Evolutionary conservation across 2,113 vertebrate genomes (phyloP).

Genomic region (Alaudala cheleensis): DNA sequence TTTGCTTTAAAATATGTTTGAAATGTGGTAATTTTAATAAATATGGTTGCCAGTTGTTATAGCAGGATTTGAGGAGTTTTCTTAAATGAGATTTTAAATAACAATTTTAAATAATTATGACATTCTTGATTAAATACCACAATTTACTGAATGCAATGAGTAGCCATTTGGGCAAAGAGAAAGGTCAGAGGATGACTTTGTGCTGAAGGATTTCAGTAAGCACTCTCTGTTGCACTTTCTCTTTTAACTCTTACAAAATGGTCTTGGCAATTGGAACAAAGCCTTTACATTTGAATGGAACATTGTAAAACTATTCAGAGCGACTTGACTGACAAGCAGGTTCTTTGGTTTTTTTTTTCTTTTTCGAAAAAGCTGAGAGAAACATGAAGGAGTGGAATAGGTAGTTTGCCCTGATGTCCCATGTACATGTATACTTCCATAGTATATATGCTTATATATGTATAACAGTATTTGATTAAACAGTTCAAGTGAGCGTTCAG

Average conservation of each 20-base stretch:
- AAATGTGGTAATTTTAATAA: background rate
- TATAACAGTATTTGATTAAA: background rate
- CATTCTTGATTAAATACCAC: background rate
- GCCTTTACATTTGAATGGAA: slow-evolving; percentile 66
- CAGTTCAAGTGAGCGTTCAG: fast-evolving
- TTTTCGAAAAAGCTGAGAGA: background rate
- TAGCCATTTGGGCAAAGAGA: background rate
- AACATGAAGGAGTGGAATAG: background rate
- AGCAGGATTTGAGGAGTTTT: background rate
- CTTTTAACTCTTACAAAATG: slow-evolving; percentile 61
- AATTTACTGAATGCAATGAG: background rate
- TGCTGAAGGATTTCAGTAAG: background rate
- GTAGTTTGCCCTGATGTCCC: background rate
- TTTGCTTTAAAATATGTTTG: background rate
- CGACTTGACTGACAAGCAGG: slow-evolving; percentile 29
- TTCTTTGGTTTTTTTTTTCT: too few relatives aligned
- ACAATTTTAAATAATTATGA: background rate
- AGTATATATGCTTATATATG: background rate
- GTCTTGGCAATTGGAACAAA: slow-evolving; percentile 67
- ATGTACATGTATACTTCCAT: background rate
- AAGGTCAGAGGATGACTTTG: background rate
- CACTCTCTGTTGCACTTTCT: slow-evolving; percentile 29
- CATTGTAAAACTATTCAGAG: slow-evolving; percentile 63
- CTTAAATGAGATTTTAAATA: background rate
- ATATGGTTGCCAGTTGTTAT: background rate